These are phyloP conservation scores for Lasioglossum pauxillum DNA, from an alignment of 2,888 invertebrate species.

Conservation along the genomic window DNA sequence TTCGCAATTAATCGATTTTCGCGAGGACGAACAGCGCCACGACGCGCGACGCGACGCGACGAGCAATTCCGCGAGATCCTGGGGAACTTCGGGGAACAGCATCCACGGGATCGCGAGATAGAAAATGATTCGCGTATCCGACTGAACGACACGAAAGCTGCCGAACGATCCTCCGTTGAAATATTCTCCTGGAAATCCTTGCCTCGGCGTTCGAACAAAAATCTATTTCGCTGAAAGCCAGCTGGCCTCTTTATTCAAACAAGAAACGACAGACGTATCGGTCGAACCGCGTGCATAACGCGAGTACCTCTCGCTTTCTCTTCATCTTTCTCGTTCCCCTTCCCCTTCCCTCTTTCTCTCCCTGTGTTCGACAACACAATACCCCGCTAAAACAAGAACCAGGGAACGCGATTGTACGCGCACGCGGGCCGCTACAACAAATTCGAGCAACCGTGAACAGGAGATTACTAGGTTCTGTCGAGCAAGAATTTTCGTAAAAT, in stretches of 20 bases:
- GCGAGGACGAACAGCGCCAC: background rate
- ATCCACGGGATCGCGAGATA: background rate
- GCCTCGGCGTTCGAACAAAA: constrained; percentile 19
- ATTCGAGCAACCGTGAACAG: constrained; percentile 68
- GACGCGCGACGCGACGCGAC: background rate
- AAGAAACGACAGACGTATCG: constrained; percentile 37
- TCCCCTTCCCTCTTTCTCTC: background rate
- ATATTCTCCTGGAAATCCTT: background rate
- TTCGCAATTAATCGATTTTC: background rate
- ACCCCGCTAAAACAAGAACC: constrained; percentile 37
- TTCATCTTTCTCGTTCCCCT: background rate
- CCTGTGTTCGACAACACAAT: constrained; percentile 35
- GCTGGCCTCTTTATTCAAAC: constrained; percentile 1
- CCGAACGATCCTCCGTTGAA: constrained; percentile 1
- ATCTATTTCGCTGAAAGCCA: constrained; percentile 33
- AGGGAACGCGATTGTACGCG: constrained; percentile 19
- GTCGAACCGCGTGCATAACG: constrained; percentile 40
- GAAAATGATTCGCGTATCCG: background rate
- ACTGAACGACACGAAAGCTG: background rate
- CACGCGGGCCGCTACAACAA: constrained; percentile 11
- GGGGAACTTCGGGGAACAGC: background rate
- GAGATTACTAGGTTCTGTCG: constrained; percentile 65
- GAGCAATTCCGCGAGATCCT: background rate
- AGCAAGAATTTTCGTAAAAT: constrained; percentile 73
- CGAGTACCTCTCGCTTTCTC: background rate